Percentiles rank a stretch among this genome's conserved stretches.
Conservation (phyloP, 2,797 vertebrate species). For the Holocentrus rufus region DNA sequence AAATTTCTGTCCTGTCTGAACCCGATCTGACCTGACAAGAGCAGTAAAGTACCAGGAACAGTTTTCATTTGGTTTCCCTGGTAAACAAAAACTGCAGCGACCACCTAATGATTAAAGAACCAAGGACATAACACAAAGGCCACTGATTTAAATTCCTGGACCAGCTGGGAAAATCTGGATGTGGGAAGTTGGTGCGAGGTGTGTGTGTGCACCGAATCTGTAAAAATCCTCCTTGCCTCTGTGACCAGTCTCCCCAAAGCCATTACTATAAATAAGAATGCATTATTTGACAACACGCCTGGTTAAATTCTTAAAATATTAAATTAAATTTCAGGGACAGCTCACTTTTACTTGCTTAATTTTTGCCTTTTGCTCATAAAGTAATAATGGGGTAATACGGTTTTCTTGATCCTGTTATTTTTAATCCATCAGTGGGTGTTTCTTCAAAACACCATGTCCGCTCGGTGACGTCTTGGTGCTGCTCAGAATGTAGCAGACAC, state of each 20-base stretch:
- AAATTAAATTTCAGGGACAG: background rate
- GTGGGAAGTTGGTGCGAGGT: background rate
- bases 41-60: conserved; percentile 1
- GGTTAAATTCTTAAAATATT: background rate
- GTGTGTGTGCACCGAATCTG: background rate
- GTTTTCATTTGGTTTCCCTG: conserved; percentile 13
- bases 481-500: conserved; percentile 52
- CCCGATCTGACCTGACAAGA: too few relatives aligned
- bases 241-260: conserved; percentile 15
- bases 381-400: background rate
- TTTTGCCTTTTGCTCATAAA: background rate
- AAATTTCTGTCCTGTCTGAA: too few relatives aligned
- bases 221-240: conserved; percentile 20
- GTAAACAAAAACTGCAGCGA: conserved; percentile 31
- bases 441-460: conserved; percentile 19
- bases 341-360: background rate
- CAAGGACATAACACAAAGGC: conserved; percentile 52
- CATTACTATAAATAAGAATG: background rate
- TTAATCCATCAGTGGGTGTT: conserved; percentile 14
- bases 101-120: conserved; percentile 58
- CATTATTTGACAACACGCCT: background rate
- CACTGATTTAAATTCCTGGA: conserved; percentile 61
- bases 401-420: conserved; percentile 17
- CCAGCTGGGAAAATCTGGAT: conserved; percentile 37
- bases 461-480: conserved; percentile 22